These are phyloP conservation scores for Hyposoter dolosus DNA, from an alignment of 2,888 invertebrate species.

Conservation along the genomic window DNA sequence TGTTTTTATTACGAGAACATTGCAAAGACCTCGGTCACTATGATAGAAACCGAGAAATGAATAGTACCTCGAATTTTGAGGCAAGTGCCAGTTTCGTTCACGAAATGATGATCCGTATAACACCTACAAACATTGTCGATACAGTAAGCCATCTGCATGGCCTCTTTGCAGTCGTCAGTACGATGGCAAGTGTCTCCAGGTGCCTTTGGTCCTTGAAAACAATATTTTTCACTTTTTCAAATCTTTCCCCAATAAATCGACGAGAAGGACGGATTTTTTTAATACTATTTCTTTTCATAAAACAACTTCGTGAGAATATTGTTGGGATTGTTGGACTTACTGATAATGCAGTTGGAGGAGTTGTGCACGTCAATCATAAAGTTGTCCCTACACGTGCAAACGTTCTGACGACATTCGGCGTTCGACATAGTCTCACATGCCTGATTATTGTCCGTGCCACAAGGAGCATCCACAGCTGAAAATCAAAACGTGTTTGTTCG, in stretches of 20 bases:
- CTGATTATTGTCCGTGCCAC: conserved; percentile 43
- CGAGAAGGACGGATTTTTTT: no score
- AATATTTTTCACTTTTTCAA: background rate
- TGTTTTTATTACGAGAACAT: no score
- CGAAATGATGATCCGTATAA: conserved; percentile 71
- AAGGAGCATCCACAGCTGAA: conserved; percentile 73
- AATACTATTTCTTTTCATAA: background rate
- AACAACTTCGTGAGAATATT: background rate
- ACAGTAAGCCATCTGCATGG: conserved; percentile 71
- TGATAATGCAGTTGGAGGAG: conserved; percentile 76
- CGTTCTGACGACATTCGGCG: conserved; percentile 74
- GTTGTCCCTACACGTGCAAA: conserved; percentile 74
- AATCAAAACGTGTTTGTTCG: background rate
- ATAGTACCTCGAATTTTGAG: conserved; percentile 70
- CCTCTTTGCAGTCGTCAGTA: conserved; percentile 75
- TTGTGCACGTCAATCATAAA: conserved; percentile 75
- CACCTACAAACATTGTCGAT: conserved; percentile 74
- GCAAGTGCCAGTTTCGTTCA: conserved; percentile 72
- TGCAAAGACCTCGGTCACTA: no score
- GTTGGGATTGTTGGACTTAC: conserved; percentile 68
- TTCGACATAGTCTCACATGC: conserved; percentile 75
- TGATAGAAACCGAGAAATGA: background rate
- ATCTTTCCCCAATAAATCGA: background rate
- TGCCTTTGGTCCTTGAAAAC: conserved; percentile 70
- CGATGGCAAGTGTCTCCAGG: conserved; percentile 74